Evolutionary conservation across 2,888 invertebrate genomes (phyloP).

Genomic region (Diaphora mendica): DNA sequence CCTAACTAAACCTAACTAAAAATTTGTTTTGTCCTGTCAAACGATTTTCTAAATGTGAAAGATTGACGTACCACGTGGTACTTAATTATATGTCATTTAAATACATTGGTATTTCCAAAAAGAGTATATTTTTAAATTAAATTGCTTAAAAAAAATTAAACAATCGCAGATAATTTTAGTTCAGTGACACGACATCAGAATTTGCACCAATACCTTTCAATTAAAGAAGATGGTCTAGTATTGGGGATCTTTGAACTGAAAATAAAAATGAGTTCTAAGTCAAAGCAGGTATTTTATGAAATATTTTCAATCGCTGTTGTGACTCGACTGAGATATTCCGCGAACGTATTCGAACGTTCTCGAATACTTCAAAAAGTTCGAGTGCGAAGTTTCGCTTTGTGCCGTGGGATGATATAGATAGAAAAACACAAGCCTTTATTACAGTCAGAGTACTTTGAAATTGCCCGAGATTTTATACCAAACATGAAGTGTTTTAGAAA

Average conservation of each 20-base stretch:
- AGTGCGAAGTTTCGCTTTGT: slow-evolving; percentile 32
- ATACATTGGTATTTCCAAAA: no score
- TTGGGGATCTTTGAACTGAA: slow-evolving; percentile 27
- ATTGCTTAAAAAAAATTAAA: no score
- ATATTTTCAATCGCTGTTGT: slow-evolving; percentile 26
- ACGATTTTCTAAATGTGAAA: no score
- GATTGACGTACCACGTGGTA: no score
- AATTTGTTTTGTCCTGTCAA: no score
- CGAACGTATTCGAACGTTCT: slow-evolving; percentile 27
- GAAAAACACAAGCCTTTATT: slow-evolving; percentile 23
- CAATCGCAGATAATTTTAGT: no score
- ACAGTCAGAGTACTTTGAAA: slow-evolving; percentile 4
- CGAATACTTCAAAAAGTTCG: slow-evolving; percentile 37
- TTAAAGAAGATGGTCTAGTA: slow-evolving; percentile 6
- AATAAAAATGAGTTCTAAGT: slow-evolving; percentile 27
- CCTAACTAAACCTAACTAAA: no score
- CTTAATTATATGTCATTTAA: no score
- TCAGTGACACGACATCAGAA: no score
- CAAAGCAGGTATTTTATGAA: slow-evolving; percentile 27
- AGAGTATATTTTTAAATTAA: no score
- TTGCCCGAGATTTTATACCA: slow-evolving; percentile 7
- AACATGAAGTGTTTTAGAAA: slow-evolving; percentile 5
- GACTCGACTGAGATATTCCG: slow-evolving; percentile 29
- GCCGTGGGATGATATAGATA: slow-evolving; percentile 13
- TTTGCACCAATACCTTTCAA: not conserved